Conservation (phyloP, 2,888 invertebrate genomes). For the Iphiclides podalirius region DNA sequence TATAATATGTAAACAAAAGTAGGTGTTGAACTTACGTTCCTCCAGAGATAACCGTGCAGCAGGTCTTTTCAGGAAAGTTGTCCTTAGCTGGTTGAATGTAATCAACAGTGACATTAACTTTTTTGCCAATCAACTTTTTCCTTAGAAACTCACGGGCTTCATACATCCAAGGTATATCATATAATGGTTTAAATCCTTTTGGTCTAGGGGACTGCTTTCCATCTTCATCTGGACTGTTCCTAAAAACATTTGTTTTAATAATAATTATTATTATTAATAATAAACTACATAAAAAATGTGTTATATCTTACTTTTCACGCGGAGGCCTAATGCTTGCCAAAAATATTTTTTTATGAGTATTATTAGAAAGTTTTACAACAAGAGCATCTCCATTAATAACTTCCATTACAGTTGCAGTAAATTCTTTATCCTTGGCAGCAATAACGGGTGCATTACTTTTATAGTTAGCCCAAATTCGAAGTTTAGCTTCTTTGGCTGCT, state of each 20-base stretch:
- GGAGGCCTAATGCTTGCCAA: constrained; percentile 97
- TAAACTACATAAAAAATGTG: too few relatives aligned
- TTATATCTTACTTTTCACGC: constrained; percentile 85
- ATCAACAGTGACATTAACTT: constrained; percentile 94
- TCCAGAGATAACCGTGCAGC: constrained; percentile 94
- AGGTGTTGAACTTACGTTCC: constrained; percentile 68
- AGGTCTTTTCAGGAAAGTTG: constrained; percentile 95
- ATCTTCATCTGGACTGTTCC: constrained; percentile 81
- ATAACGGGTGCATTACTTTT: constrained; percentile 86
- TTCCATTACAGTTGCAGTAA: constrained; percentile 91
- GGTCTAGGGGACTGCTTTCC: constrained; percentile 84
- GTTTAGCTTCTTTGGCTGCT: constrained; percentile 90
- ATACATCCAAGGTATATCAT: constrained; percentile 99
- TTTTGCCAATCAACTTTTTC: constrained; percentile 97
- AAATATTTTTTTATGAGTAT: constrained; percentile 93
- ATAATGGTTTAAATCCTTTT: constrained; percentile 92
- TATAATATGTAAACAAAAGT: too few relatives aligned
- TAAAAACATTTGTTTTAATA: too few relatives aligned
- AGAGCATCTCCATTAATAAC: constrained; percentile 97
- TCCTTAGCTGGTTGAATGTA: constrained; percentile 98
- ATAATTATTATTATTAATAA: too few relatives aligned
- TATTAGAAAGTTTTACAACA: constrained; percentile 89
- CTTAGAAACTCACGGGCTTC: constrained; percentile 98
- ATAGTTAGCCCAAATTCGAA: constrained; percentile 96
- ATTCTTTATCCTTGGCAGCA: constrained; percentile 89